Percentiles rank a stretch among this genome's conserved stretches.
Evolutionary conservation across 2,888 invertebrate genomes (phyloP).

Genomic region (Parthenolecanium corni): DNA sequence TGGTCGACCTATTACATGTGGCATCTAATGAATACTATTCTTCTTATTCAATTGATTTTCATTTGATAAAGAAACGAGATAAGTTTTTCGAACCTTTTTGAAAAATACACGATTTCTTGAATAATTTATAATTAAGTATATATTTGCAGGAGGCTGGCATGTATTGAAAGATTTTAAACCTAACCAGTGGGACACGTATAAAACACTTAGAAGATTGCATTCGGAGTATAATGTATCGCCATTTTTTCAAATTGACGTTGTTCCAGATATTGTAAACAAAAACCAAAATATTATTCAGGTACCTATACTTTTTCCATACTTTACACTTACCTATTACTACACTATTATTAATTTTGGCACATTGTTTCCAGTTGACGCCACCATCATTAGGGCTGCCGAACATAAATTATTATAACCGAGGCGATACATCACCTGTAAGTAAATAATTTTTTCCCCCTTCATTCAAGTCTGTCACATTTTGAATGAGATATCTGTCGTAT

Average conservation of each 20-base stretch:
- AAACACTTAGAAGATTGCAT: slow-evolving; percentile 40
- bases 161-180: slow-evolving; percentile 41
- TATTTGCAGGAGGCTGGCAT: slow-evolving; percentile 43
- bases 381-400: slow-evolving; percentile 12
- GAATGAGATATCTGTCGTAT: too few species aligned
- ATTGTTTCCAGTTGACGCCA: slow-evolving; percentile 8
- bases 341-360: not conserved
- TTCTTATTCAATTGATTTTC: not conserved
- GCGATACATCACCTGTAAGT: slow-evolving; percentile 6
- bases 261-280: slow-evolving; percentile 42
- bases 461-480: too few species aligned
- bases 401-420: not conserved
- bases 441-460: not conserved
- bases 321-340: not conserved
- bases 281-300: slow-evolving; percentile 42
- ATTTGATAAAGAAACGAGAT: not conserved
- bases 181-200: slow-evolving; percentile 39
- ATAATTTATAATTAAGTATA: not conserved
- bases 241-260: slow-evolving; percentile 44
- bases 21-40: slow-evolving; percentile 1
- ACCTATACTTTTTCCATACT: slow-evolving; percentile 23
- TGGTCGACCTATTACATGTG: too few species aligned
- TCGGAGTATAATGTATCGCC: slow-evolving; percentile 43
- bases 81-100: slow-evolving; percentile 21
- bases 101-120: slow-evolving; percentile 5